Evolutionary conservation across 2,113 vertebrate genomes (phyloP).

Genomic region (Rhinoptilus africanus): DNA sequence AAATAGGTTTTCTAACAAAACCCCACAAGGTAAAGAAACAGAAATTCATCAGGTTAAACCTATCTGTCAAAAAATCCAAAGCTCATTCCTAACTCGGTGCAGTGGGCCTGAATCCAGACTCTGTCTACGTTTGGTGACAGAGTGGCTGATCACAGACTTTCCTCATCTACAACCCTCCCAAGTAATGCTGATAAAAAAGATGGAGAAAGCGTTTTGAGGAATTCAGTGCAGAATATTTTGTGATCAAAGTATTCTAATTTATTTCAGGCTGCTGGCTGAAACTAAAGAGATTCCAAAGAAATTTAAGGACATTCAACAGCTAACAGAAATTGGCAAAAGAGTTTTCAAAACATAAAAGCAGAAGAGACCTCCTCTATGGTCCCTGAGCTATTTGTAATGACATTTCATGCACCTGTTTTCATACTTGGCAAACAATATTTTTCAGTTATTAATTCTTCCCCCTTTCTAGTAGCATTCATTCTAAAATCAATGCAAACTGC

Average conservation of each 20-base stretch:
- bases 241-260: neutral
- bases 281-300: neutral
- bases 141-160: neutral
- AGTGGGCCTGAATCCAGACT: neutral
- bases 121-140: neutral
- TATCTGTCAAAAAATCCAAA: neutral
- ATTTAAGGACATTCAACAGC: neutral
- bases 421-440: neutral
- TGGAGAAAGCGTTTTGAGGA: neutral
- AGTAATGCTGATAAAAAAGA: neutral
- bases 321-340: neutral
- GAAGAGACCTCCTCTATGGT: neutral
- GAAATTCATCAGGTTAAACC: neutral
- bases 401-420: neutral
- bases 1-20: neutral
- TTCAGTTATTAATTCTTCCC: neutral
- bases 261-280: neutral
- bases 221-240: neutral
- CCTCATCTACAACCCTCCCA: neutral
- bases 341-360: neutral
- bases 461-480: neutral
- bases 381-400: neutral
- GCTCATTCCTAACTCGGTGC: neutral
- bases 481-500: neutral
- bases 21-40: neutral